Conservation (phyloP, 1,140 invertebrate species). For the Lerema accius region DNA sequence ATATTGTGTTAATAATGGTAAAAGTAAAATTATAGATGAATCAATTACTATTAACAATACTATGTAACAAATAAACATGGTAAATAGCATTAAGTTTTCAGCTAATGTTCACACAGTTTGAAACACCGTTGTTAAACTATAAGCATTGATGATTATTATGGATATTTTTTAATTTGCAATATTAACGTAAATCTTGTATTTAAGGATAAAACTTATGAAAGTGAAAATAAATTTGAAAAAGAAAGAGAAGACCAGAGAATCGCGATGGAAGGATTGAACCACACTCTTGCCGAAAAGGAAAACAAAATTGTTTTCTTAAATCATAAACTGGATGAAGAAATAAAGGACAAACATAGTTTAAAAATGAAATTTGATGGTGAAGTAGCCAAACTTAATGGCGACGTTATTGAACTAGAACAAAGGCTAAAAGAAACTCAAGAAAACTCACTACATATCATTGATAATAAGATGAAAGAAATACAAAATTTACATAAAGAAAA, state of each 20-base stretch:
- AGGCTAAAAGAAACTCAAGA: conserved; percentile 56
- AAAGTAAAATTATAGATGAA: too few species aligned
- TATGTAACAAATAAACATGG: too few species aligned
- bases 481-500: conserved; percentile 70
- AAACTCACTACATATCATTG: conserved; percentile 52
- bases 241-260: conserved; percentile 35
- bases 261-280: conserved; percentile 31
- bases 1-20: not conserved
- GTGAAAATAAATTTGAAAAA: conserved; percentile 47
- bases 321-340: conserved; percentile 65
- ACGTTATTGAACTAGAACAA: conserved; percentile 65
- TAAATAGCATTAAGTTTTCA: too few species aligned
- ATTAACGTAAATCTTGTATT: not conserved
- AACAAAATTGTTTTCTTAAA: conserved; percentile 57
- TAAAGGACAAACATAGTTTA: conserved; percentile 59
- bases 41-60: too few species aligned
- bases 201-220: conserved; percentile 59
- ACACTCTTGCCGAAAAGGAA: conserved; percentile 55
- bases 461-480: conserved; percentile 65
- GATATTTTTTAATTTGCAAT: not conserved
- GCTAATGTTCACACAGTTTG: too few species aligned
- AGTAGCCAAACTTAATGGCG: conserved; percentile 61
- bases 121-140: too few species aligned
- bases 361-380: conserved; percentile 51
- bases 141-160: too few species aligned